A percentile compares a stretch with the other conserved stretches of the same genome.
phyloP scores from a whole-genome alignment of 2,888 invertebrate genomes.

The Endotricha flammealis region DNA sequence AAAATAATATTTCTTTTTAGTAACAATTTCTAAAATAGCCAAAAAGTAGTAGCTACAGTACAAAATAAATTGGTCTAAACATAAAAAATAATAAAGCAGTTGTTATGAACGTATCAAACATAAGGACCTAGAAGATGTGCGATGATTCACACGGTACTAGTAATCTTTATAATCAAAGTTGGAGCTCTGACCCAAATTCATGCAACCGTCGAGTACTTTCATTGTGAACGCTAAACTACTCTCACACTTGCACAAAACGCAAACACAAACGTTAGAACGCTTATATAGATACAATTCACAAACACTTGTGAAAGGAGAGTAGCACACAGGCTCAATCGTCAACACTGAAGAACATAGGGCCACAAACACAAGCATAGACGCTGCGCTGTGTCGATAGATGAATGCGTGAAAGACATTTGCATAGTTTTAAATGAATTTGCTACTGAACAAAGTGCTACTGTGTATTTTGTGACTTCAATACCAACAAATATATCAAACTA shows the following conservation, averaged over 20 bases:
- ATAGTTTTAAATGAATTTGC: conserved; percentile 13
- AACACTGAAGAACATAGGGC: conserved; percentile 27
- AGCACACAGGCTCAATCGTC: conserved; percentile 28
- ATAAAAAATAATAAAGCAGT: neutral
- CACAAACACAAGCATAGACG: conserved; percentile 27
- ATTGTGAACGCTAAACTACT: conserved; percentile 69
- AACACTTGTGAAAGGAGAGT: conserved; percentile 18
- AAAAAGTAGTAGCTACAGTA: too few species aligned
- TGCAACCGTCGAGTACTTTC: conserved; percentile 74
- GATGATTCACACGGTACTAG: conserved; percentile 69
- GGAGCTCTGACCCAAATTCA: conserved; percentile 74
- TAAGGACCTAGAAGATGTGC: conserved; percentile 54
- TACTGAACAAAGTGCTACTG: conserved; percentile 10
- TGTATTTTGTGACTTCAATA: conserved; percentile 6
- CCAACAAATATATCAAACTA: neutral
- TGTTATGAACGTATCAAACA: conserved; percentile 7
- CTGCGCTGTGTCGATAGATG: conserved; percentile 19
- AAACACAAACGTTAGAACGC: conserved; percentile 24
- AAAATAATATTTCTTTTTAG: too few species aligned
- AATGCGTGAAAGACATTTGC: conserved; percentile 40
- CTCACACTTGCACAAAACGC: conserved; percentile 37
- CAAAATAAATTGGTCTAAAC: neutral
- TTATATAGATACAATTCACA: conserved; percentile 23
- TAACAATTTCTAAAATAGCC: too few species aligned
- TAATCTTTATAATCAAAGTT: conserved; percentile 77